Base-by-base conservation (phyloP, 30 jellyfish, hydroid and myxozoan species). In the Turritopsis rubra region DNA sequence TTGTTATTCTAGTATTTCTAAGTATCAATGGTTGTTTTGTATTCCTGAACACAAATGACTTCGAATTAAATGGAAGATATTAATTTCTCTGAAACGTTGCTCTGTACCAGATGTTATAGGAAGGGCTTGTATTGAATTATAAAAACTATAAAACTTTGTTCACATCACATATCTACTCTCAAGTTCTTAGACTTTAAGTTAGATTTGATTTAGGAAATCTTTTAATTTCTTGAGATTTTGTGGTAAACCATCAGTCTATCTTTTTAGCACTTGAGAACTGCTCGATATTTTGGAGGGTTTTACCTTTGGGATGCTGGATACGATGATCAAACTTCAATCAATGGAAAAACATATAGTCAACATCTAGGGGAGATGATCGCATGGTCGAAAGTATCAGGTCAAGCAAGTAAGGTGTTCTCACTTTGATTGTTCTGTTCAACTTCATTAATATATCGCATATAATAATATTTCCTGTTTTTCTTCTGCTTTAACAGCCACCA, bases 281-380 rank as follows among this genome's bases (percentile, higher is more conserved):
- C 8, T 23, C 23, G 19, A n/a, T 23, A 27, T 9, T 68, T 68
- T 68, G 77, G 77, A 23, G 77, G 77, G 17, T 68, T 68, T 1
- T 68, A n/a, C 19, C 77, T 68, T 0, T 68, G 77, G 77, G 77
- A 68, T 68, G 77, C 77, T n/a, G 77, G 77, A 68, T 68, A 27
- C 17, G 77, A 68, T 68, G 8, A 27, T 27, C 77, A 68, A 16
- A 68, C 7, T 16, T 41, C 5, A 13, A 41, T 41, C 60, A 68
- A 27, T 27, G 77, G 77, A n/a, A 19, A 68, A 68, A 68, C 28
- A 68, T 68, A 7, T 68, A 68, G 77, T 19, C 31, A 68, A 16
- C 30, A 68, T 68, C 16, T 68, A 7, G 77, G 77, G 19, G 21
- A 68, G 30, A 68, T 68, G 77, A 68, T 68, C 19, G 30, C 16